A percentile compares a stretch with the other conserved stretches of the same genome.
These are phyloP conservation scores for Helostoma temminkii DNA, from an alignment of 2,797 vertebrate genomes.

Conservation along the genomic window DNA sequence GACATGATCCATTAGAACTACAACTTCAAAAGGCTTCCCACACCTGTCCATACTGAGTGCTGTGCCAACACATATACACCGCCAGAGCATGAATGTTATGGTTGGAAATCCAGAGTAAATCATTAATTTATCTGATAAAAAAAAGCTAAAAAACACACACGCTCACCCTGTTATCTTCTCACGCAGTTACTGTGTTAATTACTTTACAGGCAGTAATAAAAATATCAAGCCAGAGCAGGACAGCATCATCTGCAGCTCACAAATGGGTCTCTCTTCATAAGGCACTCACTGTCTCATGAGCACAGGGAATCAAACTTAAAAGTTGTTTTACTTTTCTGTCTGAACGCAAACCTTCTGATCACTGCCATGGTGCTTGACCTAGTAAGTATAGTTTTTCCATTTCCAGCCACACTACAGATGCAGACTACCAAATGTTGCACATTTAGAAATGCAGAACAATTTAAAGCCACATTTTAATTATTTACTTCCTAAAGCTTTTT, in stretches of 20 bases:
- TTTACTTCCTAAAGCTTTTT: conserved; percentile 14
- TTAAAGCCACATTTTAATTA: not conserved
- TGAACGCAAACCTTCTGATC: conserved; percentile 15
- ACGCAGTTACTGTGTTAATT: not conserved
- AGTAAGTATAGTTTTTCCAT: not conserved
- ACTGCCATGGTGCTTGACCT: conserved; percentile 30
- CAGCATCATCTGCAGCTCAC: conserved; percentile 15
- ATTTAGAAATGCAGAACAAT: conserved; percentile 1
- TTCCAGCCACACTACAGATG: not conserved
- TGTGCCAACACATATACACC: conserved; percentile 33
- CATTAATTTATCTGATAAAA: conserved; percentile 39
- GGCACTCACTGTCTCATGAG: not conserved
- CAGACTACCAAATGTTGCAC: not conserved
- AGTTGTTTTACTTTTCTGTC: not conserved
- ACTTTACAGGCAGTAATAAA: conserved; percentile 10
- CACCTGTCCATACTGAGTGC: conserved; percentile 39
- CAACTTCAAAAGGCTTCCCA: conserved; percentile 49
- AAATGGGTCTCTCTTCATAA: conserved; percentile 31
- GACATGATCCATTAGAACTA: conserved; percentile 18
- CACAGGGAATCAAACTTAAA: conserved; percentile 14
- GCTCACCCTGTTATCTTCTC: not conserved
- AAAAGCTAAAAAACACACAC: conserved; percentile 14
- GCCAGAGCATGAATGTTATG: conserved; percentile 12
- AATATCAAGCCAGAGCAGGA: conserved; percentile 3
- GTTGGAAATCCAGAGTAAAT: conserved; percentile 26